Conservation (phyloP, 1,140 invertebrate genomes). For the Sogatella furcifera region DNA sequence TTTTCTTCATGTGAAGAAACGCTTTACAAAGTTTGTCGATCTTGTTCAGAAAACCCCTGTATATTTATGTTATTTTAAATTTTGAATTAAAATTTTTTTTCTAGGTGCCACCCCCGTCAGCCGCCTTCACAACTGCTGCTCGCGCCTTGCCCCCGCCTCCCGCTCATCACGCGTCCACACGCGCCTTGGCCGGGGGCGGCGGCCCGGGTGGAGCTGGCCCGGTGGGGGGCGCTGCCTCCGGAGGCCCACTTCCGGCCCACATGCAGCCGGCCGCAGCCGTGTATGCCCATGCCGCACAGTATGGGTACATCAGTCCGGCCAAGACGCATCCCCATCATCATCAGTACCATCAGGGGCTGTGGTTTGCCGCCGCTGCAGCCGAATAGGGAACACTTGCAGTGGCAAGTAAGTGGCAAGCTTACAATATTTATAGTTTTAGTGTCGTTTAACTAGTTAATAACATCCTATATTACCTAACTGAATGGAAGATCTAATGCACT, state of each 20-base stretch:
- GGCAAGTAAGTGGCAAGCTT: too few relatives aligned
- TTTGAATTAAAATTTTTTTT: slow-evolving; percentile 4
- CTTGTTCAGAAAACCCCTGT: too few relatives aligned
- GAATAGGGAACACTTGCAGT: too few relatives aligned
- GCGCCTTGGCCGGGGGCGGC: slow-evolving; percentile 72
- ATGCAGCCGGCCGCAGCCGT: slow-evolving; percentile 57
- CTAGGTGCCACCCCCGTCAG: not conserved
- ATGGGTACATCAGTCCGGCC: slow-evolving; percentile 60
- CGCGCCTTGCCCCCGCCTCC: slow-evolving; percentile 67
- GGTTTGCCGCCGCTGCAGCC: slow-evolving; percentile 43
- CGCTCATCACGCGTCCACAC: slow-evolving; percentile 71
- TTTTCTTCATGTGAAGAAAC: too few relatives aligned
- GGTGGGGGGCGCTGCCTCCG: slow-evolving; percentile 55
- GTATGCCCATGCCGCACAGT: slow-evolving; percentile 50
- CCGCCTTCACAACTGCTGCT: slow-evolving; percentile 33
- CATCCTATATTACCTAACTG: too few relatives aligned
- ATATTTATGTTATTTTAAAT: too few relatives aligned
- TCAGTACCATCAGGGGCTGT: slow-evolving; percentile 55
- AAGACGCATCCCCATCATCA: slow-evolving; percentile 40
- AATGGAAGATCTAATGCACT: too few relatives aligned
- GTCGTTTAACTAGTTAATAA: too few relatives aligned
- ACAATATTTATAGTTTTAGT: too few relatives aligned
- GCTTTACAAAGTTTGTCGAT: too few relatives aligned
- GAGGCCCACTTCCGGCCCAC: slow-evolving; percentile 74
- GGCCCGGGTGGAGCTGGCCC: slow-evolving; percentile 73